Evolutionary conservation across 1,140 invertebrate species (phyloP), one percentile per base, ranked within the genome.

Genomic region (Calliopsis andreniformis): DNA sequence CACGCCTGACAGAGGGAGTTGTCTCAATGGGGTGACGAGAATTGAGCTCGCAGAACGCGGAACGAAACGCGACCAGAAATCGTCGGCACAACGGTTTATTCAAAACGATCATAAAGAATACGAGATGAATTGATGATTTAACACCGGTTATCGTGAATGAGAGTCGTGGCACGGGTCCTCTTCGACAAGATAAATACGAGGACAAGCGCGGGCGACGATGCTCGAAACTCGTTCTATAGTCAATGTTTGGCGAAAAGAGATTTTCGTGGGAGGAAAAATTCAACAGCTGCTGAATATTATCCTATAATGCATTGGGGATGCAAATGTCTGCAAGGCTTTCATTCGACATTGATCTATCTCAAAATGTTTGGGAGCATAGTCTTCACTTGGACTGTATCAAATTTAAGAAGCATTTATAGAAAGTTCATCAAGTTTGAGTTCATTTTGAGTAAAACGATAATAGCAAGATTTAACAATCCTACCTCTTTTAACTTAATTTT

Each of bases 101-200:
- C 53, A 23, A 8, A 1, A 56, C 51, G 28, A 66, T 39, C 32
- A 20, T 10, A 32, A 18, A n/a, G 6, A 1, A 3, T 20, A 39
- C 10, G 35, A 35, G 39, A 28, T 63, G 71, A 67, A 75, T 49
- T 28, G 28, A 42, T 14, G 63, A 76, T 56, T 67, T 68, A 49
- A 39, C 53, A 18, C 5, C 23, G 23, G 25, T 66, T 42, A 42
- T 35, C 16, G 62, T 23, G 42, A 75, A 75, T 58, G n/a, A 25
- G 39, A 6, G 12, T n/a, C 32, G 35, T 28, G 30, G 42, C 47
- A n/a, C 42, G 63, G 23, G 2, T 6, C n/a, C 8, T 63, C 20
- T 39, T 58, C 18, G 30, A 35, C 30, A 7, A 10, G 55, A 20
- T 20, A 12, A n/a, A 35, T 32, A 58, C 30, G 28, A 58, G 43